A percentile compares a stretch with the other conserved stretches of the same genome.
Conservation (phyloP, 2,888 invertebrate species). For the Metacarcinus magister region DNA sequence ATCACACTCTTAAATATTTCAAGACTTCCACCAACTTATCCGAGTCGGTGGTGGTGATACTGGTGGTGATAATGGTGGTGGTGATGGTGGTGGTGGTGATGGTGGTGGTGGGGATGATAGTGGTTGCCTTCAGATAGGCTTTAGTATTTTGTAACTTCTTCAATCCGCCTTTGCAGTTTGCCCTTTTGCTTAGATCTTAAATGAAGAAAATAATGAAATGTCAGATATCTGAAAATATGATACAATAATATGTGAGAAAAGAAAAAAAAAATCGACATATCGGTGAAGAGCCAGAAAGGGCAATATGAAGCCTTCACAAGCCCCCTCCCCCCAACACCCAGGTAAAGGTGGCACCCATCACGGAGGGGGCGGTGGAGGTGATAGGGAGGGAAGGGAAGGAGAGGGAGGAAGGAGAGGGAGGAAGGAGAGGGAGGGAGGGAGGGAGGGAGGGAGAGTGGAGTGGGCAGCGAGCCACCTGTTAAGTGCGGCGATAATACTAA, state of each 20-base stretch:
- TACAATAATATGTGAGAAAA: neutral
- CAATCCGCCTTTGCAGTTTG: neutral
- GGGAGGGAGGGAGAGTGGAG: neutral
- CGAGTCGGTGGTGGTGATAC: neutral
- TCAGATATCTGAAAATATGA: neutral
- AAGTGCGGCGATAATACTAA: slow-evolving; percentile 26
- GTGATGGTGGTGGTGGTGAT: neutral
- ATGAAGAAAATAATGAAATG: slow-evolving; percentile 22
- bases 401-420: slow-evolving; percentile 10
- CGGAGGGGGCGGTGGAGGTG: neutral
- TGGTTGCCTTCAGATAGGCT: neutral
- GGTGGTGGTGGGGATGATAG: neutral
- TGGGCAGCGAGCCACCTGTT: neutral
- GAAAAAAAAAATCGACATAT: neutral
- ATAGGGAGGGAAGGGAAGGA: neutral
- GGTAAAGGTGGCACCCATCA: neutral
- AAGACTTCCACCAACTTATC: slow-evolving; percentile 30
- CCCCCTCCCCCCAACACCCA: neutral
- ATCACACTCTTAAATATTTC: slow-evolving; percentile 56
- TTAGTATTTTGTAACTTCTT: neutral
- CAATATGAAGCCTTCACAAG: neutral
- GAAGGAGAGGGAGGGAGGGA: neutral
- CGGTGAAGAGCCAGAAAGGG: neutral
- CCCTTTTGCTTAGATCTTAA: neutral
- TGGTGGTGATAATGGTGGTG: neutral